Percentiles rank a stretch among this genome's conserved stretches.
Evolutionary conservation across 2,888 invertebrate genomes (phyloP).

Genomic region (Trisateles emortualis): DNA sequence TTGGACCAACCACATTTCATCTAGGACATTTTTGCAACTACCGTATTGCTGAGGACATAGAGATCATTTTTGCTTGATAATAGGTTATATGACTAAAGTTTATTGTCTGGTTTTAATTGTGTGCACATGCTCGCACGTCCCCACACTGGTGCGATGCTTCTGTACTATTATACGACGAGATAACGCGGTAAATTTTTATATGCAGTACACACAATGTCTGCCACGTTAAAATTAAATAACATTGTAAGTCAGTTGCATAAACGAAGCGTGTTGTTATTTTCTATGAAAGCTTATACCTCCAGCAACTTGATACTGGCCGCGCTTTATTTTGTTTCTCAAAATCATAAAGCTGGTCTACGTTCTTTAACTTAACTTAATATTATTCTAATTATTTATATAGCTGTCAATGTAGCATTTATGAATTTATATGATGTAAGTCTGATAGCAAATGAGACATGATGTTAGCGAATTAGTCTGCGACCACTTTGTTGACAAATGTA

Average conservation of each 20-base stretch:
- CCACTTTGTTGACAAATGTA: no score
- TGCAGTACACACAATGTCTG: slow-evolving; percentile 52
- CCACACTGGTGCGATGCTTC: slow-evolving; percentile 61
- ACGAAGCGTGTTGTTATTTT: slow-evolving; percentile 9
- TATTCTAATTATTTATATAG: no score
- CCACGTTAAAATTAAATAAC: slow-evolving; percentile 52
- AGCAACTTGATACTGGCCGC: slow-evolving; percentile 1
- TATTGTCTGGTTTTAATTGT: slow-evolving; percentile 42
- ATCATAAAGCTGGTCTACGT: no score
- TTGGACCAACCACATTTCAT: slow-evolving; percentile 12
- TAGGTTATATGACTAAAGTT: slow-evolving; percentile 11
- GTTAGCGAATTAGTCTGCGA: no score
- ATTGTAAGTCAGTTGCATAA: slow-evolving; percentile 55
- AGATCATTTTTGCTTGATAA: slow-evolving; percentile 27
- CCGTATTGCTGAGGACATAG: slow-evolving; percentile 19
- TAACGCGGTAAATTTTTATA: slow-evolving; percentile 67
- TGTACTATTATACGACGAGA: slow-evolving; percentile 60
- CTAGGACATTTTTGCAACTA: background rate
- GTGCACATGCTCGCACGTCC: slow-evolving; percentile 64
- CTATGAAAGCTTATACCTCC: background rate
- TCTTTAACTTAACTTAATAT: no score
- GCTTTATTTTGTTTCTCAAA: no score
- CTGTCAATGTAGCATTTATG: no score
- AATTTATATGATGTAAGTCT: no score
- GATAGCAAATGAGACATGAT: no score